A percentile compares a stretch with the other conserved stretches of the same genome.
phyloP scores from a whole-genome alignment of 2,888 invertebrate genomes.

The Diarsia brunnea region DNA sequence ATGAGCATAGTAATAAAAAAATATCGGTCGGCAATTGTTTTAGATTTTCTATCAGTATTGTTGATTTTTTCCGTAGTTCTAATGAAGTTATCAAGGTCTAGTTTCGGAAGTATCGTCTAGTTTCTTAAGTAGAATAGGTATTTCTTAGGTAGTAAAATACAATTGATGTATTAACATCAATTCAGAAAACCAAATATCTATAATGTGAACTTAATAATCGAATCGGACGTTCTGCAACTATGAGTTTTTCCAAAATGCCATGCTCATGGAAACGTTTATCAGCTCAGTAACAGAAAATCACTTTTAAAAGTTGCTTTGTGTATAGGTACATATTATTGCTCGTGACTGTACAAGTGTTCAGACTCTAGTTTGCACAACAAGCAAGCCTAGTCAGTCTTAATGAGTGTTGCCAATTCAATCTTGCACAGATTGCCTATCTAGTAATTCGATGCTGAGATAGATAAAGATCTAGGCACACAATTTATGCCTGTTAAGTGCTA shows the following conservation, averaged over 20 bases:
- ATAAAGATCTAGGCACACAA: conserved; percentile 61
- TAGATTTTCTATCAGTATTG: conserved; percentile 6
- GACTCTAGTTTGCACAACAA: background rate
- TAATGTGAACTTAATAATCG: too few relatives aligned
- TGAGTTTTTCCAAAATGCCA: background rate
- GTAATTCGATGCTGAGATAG: conserved; percentile 52
- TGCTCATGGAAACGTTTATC: too few relatives aligned
- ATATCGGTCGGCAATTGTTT: conserved; percentile 13
- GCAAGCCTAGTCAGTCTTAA: conserved; percentile 10
- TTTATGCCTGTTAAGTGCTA: conserved; percentile 49
- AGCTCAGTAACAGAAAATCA: too few relatives aligned
- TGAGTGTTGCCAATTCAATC: conserved; percentile 49
- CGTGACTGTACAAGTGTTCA: background rate
- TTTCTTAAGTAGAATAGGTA: too few relatives aligned
- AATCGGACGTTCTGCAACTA: background rate
- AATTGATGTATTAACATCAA: too few relatives aligned
- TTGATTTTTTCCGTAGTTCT: background rate
- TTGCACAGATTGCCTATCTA: conserved; percentile 48
- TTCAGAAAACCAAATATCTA: too few relatives aligned
- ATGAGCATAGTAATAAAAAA: conserved; percentile 24
- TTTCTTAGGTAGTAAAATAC: too few relatives aligned
- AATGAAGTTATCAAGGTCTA: conserved; percentile 10
- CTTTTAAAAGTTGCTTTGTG: too few relatives aligned
- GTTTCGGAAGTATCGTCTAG: background rate
- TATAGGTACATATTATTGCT: too few relatives aligned